Conservation (phyloP, 2,888 invertebrate genomes). For the Amphipoea oculea region DNA sequence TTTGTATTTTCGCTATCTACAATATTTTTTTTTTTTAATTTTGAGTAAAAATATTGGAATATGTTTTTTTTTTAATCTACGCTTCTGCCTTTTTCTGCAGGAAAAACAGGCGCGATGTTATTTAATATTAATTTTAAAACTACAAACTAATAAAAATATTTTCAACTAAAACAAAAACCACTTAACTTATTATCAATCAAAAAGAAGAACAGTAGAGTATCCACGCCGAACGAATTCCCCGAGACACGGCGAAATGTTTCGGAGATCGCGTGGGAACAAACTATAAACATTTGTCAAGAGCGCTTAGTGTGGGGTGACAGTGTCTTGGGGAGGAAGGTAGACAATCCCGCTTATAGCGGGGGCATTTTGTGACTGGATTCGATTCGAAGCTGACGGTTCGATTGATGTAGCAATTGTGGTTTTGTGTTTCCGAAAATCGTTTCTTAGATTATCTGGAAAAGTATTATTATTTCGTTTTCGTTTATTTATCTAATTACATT, state of each 20-base stretch:
- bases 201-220: constrained; percentile 33
- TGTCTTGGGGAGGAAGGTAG: not conserved
- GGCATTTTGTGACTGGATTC: not conserved
- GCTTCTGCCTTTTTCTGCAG: too few relatives aligned
- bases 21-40: too few relatives aligned
- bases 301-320: constrained; percentile 52
- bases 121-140: not conserved
- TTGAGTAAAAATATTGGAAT: too few relatives aligned
- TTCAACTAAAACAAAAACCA: constrained; percentile 21
- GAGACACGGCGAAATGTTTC: constrained; percentile 58
- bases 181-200: constrained; percentile 28
- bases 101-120: too few relatives aligned
- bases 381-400: not conserved
- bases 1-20: too few relatives aligned
- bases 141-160: not conserved
- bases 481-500: too few relatives aligned
- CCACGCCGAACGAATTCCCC: constrained; percentile 38
- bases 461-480: too few relatives aligned
- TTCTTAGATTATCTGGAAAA: too few relatives aligned
- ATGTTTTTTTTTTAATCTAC: too few relatives aligned
- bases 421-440: not conserved
- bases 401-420: not conserved
- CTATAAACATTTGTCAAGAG: constrained; percentile 67
- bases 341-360: not conserved
- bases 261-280: constrained; percentile 66